Evolutionary conservation across 1,140 invertebrate species (phyloP).

Genomic region (Ptiloglossa arizonensis): DNA sequence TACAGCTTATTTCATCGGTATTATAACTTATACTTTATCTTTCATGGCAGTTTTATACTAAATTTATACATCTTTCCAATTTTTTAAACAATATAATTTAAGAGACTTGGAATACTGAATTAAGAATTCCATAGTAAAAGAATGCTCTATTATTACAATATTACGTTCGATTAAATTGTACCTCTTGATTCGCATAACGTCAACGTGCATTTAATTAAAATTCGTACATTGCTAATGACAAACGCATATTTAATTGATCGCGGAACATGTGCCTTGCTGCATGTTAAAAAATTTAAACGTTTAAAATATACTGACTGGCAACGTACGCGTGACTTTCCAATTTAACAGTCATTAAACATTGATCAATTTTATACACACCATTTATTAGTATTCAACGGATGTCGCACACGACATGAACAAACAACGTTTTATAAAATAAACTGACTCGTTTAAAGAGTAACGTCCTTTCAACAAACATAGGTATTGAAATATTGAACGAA

Average conservation of each 20-base stretch:
- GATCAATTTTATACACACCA: constrained; percentile 33
- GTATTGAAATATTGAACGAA: background rate
- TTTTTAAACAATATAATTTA: too few relatives aligned
- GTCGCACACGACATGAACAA: background rate
- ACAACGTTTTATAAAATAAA: background rate
- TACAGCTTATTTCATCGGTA: too few relatives aligned
- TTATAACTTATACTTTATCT: too few relatives aligned
- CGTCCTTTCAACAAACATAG: background rate
- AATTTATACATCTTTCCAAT: too few relatives aligned
- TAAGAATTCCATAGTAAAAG: too few relatives aligned
- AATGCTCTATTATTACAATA: background rate
- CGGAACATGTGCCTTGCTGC: background rate
- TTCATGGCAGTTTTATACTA: too few relatives aligned
- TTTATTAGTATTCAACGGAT: constrained; percentile 14
- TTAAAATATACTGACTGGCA: background rate
- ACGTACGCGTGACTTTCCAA: background rate
- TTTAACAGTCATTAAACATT: constrained; percentile 32
- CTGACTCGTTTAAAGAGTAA: background rate
- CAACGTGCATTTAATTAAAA: constrained; percentile 5
- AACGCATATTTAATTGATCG: background rate
- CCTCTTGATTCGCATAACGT: too few relatives aligned
- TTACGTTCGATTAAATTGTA: background rate
- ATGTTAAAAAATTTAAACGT: constrained; percentile 6
- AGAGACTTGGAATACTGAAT: too few relatives aligned
- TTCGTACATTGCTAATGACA: too few relatives aligned